Evolutionary conservation across 2,113 vertebrate genomes (phyloP).

Genomic region (Salvelinus fontinalis): DNA sequence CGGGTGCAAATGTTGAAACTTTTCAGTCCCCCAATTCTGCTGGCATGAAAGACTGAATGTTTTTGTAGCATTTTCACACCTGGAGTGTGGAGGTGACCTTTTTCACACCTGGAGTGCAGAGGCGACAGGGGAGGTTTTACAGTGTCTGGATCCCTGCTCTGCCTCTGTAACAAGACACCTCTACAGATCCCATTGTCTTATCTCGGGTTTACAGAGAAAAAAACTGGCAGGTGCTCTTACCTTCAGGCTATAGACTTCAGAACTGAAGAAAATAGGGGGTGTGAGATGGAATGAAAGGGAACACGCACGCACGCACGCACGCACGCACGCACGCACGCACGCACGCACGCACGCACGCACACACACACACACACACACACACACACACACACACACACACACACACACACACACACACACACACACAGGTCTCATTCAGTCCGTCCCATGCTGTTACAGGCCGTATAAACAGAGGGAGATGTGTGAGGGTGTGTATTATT

Average conservation of each 20-base stretch:
- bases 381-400: constrained; percentile 40
- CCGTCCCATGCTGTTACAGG: constrained; percentile 60
- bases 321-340: constrained; percentile 23
- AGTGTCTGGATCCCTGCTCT: constrained; percentile 34
- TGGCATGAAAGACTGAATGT: constrained; percentile 44
- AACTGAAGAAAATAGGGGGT: constrained; percentile 60
- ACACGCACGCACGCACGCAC: constrained; percentile 24
- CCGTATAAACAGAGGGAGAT: constrained; percentile 63
- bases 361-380: neutral
- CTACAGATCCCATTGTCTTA: constrained; percentile 68
- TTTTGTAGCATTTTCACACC: constrained; percentile 57
- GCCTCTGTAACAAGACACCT: constrained; percentile 64
- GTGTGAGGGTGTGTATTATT: constrained; percentile 70
- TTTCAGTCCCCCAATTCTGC: constrained; percentile 35
- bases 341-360: constrained; percentile 21
- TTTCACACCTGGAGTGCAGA: constrained; percentile 55
- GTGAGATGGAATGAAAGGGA: constrained; percentile 58
- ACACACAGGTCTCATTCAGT: constrained; percentile 31
- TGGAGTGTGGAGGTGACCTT: constrained; percentile 50
- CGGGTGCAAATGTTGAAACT: constrained; percentile 39
- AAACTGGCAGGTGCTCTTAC: constrained; percentile 69
- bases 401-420: neutral
- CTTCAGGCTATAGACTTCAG: constrained; percentile 64
- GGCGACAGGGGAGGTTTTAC: constrained; percentile 55
- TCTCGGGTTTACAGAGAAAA: constrained; percentile 51